Conservation (phyloP, 1,140 invertebrate species). For the Leguminivora glycinivorella region DNA sequence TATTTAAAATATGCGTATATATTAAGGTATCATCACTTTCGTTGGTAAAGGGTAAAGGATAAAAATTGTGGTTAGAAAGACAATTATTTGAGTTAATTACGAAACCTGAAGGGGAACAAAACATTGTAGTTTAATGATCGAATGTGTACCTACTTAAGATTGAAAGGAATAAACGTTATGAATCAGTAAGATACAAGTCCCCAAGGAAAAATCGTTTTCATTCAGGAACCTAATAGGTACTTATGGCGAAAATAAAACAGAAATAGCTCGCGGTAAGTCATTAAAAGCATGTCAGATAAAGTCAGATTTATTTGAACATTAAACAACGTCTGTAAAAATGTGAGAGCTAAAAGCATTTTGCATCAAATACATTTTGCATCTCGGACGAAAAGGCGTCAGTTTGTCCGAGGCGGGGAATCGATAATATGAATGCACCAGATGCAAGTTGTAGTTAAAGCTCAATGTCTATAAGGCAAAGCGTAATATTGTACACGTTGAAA, state of each 20-base stretch:
- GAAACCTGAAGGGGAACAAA: background rate
- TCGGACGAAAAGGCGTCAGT: background rate
- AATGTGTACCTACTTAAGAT: background rate
- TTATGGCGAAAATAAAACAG: background rate
- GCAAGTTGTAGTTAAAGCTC: slow-evolving; percentile 2
- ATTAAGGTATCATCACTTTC: slow-evolving; percentile 13
- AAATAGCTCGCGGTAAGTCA: background rate
- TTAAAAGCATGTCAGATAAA: background rate
- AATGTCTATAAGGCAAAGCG: background rate
- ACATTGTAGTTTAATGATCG: too few relatives aligned
- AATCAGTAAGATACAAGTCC: background rate
- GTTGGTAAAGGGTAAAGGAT: background rate
- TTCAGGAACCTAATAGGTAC: background rate
- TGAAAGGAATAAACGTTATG: background rate
- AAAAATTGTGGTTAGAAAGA: too few relatives aligned
- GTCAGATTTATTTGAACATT: background rate
- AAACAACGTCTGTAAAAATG: background rate
- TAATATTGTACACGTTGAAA: background rate
- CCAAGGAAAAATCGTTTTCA: background rate
- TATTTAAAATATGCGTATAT: slow-evolving; percentile 13
- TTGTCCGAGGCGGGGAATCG: slow-evolving; percentile 16
- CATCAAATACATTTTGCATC: slow-evolving; percentile 10
- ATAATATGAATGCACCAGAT: slow-evolving; percentile 24
- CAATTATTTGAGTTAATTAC: background rate
- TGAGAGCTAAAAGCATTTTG: slow-evolving; percentile 16